Base-by-base conservation (phyloP, 2,888 invertebrate species). In the Cephonodes hylas region DNA sequence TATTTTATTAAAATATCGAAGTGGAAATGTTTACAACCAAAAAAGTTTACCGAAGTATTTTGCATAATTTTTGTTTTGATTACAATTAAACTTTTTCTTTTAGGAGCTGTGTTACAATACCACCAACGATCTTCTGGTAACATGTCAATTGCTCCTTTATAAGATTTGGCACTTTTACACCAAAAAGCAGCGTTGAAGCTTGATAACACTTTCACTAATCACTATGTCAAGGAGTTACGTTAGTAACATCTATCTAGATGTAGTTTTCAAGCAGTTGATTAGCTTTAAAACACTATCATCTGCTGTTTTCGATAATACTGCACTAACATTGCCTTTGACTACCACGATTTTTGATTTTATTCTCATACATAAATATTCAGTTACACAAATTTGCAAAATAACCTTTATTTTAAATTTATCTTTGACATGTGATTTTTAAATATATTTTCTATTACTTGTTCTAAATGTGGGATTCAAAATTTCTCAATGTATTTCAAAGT, bases 91-190 rank as follows among this genome's bases (percentile, higher is more conserved):
- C 48, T 31, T 53, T 87, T 81, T 81, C 77, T 89, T 91, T 82
- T 89, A 91, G 91, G 91, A 85, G 91, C 88, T 76, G 89, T 86
- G 66, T 80, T 91, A 76, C 84, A 88, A 85, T 90, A 89, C 81
- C 89, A 90, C 69, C 91, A 88, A 70, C 85, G 87, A 63, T 85
- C 85, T 65, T 83, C 88, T 74, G 91, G 83, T 82, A 81, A 81
- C 15, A 18, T 59, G 27, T 61, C 56, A 61, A 61, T 58, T 53
- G 60, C 53, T 60, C 53, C 53, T 25, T 18, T 18, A 15, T 20
- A 53, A 60, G 8, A 38, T 4, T 59, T 42, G 18, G 45, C 34
- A 45, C 38, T 42, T 53, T 53, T 25, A 27, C 60, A 60, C 53
- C 10, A 42, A 25, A n/a, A 1, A 38, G 38, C 38, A 48, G 18